phyloP scores from a whole-genome alignment of 2,797 vertebrate genomes.

The Pipistrellus pygmaeus region DNA sequence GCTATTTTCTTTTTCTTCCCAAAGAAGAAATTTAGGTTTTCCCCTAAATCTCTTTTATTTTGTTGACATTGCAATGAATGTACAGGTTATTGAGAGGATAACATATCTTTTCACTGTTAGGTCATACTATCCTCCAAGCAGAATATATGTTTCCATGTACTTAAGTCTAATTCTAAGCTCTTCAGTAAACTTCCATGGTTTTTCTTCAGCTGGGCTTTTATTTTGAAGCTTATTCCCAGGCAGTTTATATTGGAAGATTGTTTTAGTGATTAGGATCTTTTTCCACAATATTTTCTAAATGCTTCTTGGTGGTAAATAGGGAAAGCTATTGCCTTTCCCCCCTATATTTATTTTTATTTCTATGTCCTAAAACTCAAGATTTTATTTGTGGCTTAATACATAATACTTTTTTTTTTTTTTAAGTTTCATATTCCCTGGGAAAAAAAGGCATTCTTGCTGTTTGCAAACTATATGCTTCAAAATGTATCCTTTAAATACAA shows the following conservation, averaged over 20 bases:
- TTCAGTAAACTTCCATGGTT: neutral
- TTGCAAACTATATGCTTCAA: neutral
- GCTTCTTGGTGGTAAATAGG: constrained; percentile 66
- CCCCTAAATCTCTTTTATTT: neutral
- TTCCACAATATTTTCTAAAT: constrained; percentile 75
- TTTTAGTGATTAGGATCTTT: constrained; percentile 74
- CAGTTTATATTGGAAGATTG: constrained; percentile 68
- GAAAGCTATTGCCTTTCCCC: constrained; percentile 31
- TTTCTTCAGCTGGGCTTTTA: constrained; percentile 63
- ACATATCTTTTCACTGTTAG: neutral
- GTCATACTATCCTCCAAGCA: neutral
- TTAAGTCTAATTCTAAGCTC: neutral
- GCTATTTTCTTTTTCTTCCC: constrained; percentile 18
- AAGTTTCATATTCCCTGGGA: neutral
- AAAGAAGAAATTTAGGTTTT: neutral
- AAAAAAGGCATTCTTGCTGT: neutral
- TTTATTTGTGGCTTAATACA: constrained; percentile 63
- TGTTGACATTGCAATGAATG: neutral
- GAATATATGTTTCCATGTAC: neutral
- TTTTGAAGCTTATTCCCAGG: constrained; percentile 63
- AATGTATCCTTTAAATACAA: constrained; percentile 33
- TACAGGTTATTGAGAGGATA: neutral
- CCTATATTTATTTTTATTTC: constrained; percentile 69
- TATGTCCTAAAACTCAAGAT: constrained; percentile 64
- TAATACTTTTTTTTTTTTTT: neutral